Percentiles rank a stretch among this genome's conserved stretches.
These are phyloP conservation scores for Enteromius treurensis DNA, from an alignment of 2,797 vertebrate genomes.

Conservation along the genomic window DNA sequence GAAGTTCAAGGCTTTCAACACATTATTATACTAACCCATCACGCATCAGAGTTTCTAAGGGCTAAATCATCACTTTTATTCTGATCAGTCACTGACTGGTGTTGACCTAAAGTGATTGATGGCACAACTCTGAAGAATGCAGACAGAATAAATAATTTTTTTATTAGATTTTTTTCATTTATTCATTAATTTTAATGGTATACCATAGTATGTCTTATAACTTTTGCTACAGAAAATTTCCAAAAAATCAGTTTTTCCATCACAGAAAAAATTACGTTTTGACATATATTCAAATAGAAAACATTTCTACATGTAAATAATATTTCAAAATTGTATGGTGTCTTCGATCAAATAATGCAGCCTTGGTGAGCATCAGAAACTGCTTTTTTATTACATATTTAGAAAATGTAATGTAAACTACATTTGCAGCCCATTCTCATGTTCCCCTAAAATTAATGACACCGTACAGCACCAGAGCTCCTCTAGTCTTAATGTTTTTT, in stretches of 20 bases:
- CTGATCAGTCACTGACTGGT: neutral
- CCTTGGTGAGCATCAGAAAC: neutral
- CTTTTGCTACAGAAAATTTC: too few species aligned
- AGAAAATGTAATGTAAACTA: neutral
- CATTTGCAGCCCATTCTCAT: conserved; percentile 16
- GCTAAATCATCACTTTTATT: neutral
- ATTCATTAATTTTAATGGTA: neutral
- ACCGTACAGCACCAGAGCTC: neutral
- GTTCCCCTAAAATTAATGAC: conserved; percentile 24
- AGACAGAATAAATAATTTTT: neutral
- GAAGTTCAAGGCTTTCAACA: conserved; percentile 27
- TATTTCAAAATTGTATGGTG: neutral
- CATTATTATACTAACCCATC: conserved; percentile 22
- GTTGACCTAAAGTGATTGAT: conserved; percentile 14
- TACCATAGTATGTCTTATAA: too few species aligned
- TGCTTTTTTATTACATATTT: too few species aligned
- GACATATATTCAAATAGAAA: neutral
- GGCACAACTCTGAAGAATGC: neutral
- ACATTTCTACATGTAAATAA: neutral
- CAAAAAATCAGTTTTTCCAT: neutral
- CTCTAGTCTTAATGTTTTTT: neutral
- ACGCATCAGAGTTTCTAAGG: neutral
- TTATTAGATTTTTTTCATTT: neutral
- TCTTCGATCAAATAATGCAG: neutral
- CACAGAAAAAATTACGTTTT: neutral